These are phyloP conservation scores for Sinocyclocheilus grahami DNA, from an alignment of 2,113 vertebrate species.

Conservation along the genomic window DNA sequence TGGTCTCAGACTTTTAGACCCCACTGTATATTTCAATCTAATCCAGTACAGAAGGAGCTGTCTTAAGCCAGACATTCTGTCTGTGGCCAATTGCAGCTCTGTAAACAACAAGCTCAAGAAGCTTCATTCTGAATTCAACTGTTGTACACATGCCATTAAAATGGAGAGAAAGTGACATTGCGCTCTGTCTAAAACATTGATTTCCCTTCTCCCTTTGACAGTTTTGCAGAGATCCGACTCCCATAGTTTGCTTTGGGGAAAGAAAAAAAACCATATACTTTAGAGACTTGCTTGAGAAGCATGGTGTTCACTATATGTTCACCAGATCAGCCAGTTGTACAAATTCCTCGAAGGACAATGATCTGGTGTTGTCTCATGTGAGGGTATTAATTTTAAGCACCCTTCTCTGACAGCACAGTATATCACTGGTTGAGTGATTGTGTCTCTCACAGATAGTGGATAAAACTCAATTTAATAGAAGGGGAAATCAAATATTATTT, in stretches of 20 bases:
- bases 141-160: constrained; percentile 48
- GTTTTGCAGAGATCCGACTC: constrained; percentile 58
- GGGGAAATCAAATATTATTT: background rate
- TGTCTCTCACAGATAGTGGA: background rate
- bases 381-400: background rate
- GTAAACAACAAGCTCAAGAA: constrained; percentile 21
- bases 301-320: constrained; percentile 44
- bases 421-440: background rate
- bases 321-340: constrained; percentile 4
- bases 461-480: background rate
- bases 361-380: background rate
- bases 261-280: constrained; percentile 26
- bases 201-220: constrained; percentile 56
- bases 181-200: constrained; percentile 8
- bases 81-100: constrained; percentile 11
- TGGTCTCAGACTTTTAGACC: background rate
- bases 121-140: constrained; percentile 6
- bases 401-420: background rate
- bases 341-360: background rate
- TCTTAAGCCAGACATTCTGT: background rate
- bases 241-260: constrained; percentile 54
- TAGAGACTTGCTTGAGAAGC: constrained; percentile 41
- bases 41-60: background rate
- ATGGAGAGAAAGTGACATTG: constrained; percentile 29
- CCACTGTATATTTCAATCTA: background rate